Conservation (phyloP, 2,888 invertebrate genomes). For the Hemistola chrysoprasaria region DNA sequence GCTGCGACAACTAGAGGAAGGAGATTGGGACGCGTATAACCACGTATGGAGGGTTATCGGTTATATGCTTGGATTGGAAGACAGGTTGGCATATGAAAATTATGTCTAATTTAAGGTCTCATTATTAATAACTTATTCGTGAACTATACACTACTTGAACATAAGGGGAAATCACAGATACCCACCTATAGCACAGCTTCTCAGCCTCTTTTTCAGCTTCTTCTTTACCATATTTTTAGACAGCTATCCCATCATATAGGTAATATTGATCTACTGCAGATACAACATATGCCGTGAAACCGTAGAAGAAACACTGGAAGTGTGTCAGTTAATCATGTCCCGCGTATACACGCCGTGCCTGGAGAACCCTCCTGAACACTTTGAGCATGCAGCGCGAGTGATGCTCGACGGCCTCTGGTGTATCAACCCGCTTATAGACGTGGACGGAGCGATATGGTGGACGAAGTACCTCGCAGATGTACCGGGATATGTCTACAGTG, state of each 20-base stretch:
- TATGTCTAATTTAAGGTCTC: background rate
- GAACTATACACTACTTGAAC: too few species aligned
- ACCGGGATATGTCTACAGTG: slow-evolving; percentile 78
- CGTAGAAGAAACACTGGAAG: slow-evolving; percentile 83
- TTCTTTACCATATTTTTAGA: too few species aligned
- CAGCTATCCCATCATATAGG: too few species aligned
- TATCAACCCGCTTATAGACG: slow-evolving; percentile 84
- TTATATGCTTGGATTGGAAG: slow-evolving; percentile 90
- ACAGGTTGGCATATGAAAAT: slow-evolving; percentile 77
- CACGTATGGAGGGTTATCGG: slow-evolving; percentile 94
- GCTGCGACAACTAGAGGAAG: slow-evolving; percentile 79
- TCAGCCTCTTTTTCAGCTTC: too few species aligned
- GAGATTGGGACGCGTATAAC: slow-evolving; percentile 88
- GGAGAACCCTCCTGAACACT: slow-evolving; percentile 82
- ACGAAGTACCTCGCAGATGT: slow-evolving; percentile 80
- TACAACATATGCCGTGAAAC: slow-evolving; percentile 87
- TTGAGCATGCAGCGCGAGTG: slow-evolving; percentile 84
- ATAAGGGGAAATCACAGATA: too few species aligned
- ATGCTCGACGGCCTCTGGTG: slow-evolving; percentile 87
- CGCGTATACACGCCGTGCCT: slow-evolving; percentile 84
- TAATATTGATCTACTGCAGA: slow-evolving; percentile 59
- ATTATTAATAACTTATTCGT: too few species aligned
- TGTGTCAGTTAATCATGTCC: slow-evolving; percentile 82
- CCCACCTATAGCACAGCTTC: too few species aligned
- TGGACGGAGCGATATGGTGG: slow-evolving; percentile 75